These are phyloP conservation scores for Haliclona indistincta DNA, from an alignment of 37 sponge, comb jelly and placozoan species.

Conservation along the genomic window DNA sequence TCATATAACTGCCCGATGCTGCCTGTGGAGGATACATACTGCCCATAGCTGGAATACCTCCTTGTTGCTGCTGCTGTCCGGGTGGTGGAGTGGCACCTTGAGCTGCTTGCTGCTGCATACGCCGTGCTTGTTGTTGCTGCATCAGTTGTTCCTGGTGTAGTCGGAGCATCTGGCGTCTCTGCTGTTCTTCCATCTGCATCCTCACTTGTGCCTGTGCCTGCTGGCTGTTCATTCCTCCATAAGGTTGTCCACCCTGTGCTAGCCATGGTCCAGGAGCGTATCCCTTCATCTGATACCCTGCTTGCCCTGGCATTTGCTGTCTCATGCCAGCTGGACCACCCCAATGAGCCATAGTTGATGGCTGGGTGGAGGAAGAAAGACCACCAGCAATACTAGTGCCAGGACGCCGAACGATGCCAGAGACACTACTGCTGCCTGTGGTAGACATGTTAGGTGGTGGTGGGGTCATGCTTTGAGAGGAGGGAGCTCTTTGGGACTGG, in stretches of 20 bases:
- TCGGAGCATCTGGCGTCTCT: slow-evolving; percentile 27
- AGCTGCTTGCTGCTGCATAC: slow-evolving; percentile 33
- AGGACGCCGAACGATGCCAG: neutral
- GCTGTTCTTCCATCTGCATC: slow-evolving; percentile 16
- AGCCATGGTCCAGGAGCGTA: slow-evolving; percentile 16
- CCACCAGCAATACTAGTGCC: neutral
- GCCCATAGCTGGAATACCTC: no score
- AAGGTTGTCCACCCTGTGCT: neutral
- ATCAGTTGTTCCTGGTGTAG: slow-evolving; percentile 62
- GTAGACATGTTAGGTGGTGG: neutral
- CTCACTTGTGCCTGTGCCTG: neutral
- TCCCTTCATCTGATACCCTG: slow-evolving; percentile 7
- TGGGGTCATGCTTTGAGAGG: slow-evolving; percentile 3
- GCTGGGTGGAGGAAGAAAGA: neutral
- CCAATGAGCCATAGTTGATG: neutral
- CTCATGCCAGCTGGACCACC: neutral
- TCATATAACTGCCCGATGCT: no score
- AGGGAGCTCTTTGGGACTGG: slow-evolving; percentile 25
- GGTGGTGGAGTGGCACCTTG: neutral
- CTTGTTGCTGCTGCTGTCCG: neutral
- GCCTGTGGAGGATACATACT: no score
- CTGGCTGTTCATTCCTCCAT: neutral
- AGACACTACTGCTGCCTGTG: neutral
- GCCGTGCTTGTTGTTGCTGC: slow-evolving; percentile 32
- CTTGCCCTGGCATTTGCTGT: neutral